phyloP scores from a whole-genome alignment of 2,113 vertebrate genomes.

The Peromyscus californicus region DNA sequence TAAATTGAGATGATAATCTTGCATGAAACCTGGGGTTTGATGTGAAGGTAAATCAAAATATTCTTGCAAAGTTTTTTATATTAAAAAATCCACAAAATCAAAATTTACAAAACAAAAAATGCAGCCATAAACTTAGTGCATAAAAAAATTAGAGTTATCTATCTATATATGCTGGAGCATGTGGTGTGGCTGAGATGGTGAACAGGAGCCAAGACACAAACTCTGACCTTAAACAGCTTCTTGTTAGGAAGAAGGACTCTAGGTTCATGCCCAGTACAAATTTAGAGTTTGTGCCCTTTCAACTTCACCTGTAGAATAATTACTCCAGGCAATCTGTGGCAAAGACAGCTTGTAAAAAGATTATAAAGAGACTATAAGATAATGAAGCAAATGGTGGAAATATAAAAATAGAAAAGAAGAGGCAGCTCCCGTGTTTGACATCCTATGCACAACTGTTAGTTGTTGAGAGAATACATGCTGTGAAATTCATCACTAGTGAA shows the following conservation, averaged over 20 bases:
- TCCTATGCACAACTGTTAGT: background rate
- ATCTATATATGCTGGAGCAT: background rate
- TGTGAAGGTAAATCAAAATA: background rate
- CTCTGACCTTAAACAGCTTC: background rate
- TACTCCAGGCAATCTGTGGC: background rate
- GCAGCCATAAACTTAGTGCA: background rate
- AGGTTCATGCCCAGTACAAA: background rate
- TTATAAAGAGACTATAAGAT: background rate
- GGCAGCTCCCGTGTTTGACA: rapidly evolving
- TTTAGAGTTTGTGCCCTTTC: background rate
- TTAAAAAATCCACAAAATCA: background rate
- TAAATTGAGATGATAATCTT: constrained; percentile 9
- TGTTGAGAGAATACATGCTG: background rate
- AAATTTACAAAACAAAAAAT: background rate
- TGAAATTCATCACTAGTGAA: background rate
- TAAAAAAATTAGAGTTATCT: background rate
- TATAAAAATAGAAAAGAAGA: background rate
- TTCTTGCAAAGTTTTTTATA: background rate
- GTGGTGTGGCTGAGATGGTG: background rate
- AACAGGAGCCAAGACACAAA: background rate
- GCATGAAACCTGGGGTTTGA: background rate
- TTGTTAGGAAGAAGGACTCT: background rate
- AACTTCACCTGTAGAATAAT: background rate
- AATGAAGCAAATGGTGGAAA: background rate
- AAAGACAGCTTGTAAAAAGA: background rate